A percentile compares a stretch with the other conserved stretches of the same genome.
Evolutionary conservation across 2,113 vertebrate genomes (phyloP).

Genomic region (Sylvietta virens): DNA sequence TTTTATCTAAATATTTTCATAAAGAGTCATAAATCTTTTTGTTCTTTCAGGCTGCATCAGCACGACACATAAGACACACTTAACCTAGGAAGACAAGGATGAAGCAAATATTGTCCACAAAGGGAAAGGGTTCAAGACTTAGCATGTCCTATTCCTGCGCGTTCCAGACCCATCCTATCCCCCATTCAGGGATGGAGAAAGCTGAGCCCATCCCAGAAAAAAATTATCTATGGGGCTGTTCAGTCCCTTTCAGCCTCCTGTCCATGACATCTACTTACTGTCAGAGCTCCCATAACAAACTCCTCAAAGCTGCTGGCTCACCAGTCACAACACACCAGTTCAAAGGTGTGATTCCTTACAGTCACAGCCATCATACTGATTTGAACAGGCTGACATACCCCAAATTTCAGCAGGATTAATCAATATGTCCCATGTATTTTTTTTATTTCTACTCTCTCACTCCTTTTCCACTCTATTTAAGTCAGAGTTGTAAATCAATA

Average conservation of each 20-base stretch:
- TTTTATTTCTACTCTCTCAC: too few species aligned
- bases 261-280: not conserved
- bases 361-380: not conserved
- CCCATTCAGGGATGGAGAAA: not conserved
- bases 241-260: not conserved
- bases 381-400: not conserved
- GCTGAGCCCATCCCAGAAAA: not conserved
- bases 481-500: not conserved
- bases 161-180: not conserved
- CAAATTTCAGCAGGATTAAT: not conserved
- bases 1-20: not conserved
- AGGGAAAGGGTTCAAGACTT: not conserved
- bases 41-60: not conserved
- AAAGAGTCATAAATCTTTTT: not conserved
- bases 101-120: not conserved
- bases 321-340: not conserved
- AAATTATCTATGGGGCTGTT: not conserved
- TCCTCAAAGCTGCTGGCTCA: not conserved
- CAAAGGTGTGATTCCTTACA: not conserved
- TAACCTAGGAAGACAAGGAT: not conserved
- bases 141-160: not conserved
- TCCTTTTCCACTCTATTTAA: not conserved
- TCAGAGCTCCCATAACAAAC: not conserved
- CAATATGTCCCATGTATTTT: too few species aligned
- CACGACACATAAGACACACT: rapidly evolving